Base-by-base conservation (phyloP, 2,888 invertebrate genomes). In the Chrysopilus asiliformis region DNA sequence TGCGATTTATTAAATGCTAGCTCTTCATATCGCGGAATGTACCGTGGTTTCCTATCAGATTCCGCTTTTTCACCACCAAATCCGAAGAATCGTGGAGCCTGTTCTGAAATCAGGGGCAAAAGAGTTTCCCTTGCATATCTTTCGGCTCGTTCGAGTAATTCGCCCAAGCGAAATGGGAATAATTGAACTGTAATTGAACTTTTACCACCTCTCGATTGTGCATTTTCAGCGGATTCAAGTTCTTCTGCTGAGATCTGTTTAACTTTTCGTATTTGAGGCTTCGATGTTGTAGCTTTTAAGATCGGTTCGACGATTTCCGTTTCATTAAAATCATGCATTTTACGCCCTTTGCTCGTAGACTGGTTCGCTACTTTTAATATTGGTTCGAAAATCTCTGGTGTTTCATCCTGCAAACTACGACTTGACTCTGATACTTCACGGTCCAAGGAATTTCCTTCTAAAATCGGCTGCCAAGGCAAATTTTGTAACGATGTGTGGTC, bases 91-190 rank as follows among this genome's bases (percentile, higher is more conserved):
- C 74, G 74, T 1, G 84, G 83, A 2, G 83, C 81, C 56, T 83
- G 81, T 29, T 79, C 79, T 10, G 82, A 82, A 8, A 84, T 81
- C 5, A 84, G 56, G 1, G 83, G 83, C 35, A 83, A 57, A 2
- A 84, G 65, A 0, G 81, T 83, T 55, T 82, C 79, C 35, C 82
- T 68, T 0, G 85, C 83, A 56, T 85, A 85, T 32, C 76, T 70
- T 52, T 86, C 86, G 0, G 85, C 86, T 47, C 83, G 75, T 25
- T 84, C 79, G 31, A 87, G 71, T 57, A 87, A 74, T 4, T 79
- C 77, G 1, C 82, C 82, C 2, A 86, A 59, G 20, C 82, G 68
- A 44, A 82, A 78, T 0, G 86, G 86, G 28, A 87, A 63, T 51
- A 83, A 73, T 55, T 87, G 86, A 1, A 86, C 81, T 1, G 79